These are phyloP conservation scores for Fistularia tabacaria DNA, from an alignment of 2,797 vertebrate species.

Conservation along the genomic window DNA sequence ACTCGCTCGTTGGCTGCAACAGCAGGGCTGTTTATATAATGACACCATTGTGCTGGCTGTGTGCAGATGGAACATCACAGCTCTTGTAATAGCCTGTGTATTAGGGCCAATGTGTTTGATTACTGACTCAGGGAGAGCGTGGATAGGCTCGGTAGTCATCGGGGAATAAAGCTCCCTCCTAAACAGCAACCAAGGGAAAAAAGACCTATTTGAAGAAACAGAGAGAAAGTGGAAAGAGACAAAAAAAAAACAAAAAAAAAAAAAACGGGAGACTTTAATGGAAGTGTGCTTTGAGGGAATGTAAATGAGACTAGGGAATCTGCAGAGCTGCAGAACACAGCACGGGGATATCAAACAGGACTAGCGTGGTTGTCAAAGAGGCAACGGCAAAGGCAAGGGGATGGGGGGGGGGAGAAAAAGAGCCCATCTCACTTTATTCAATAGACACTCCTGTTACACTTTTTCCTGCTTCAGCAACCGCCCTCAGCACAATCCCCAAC, in stretches of 20 bases:
- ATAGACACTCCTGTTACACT: slow-evolving; percentile 55
- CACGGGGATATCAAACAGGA: slow-evolving; percentile 69
- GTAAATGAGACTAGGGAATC: slow-evolving; percentile 74
- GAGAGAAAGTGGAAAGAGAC: slow-evolving; percentile 27
- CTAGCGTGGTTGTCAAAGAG: slow-evolving; percentile 62
- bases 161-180: slow-evolving; percentile 67
- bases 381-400: slow-evolving; percentile 48
- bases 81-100: slow-evolving; percentile 77
- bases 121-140: slow-evolving; percentile 71
- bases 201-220: slow-evolving; percentile 67
- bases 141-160: slow-evolving; percentile 66
- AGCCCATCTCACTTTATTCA: slow-evolving; percentile 60
- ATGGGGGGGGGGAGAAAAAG: slow-evolving; percentile 16
- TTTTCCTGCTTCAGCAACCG: slow-evolving; percentile 47
- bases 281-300: slow-evolving; percentile 73
- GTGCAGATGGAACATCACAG: slow-evolving; percentile 77
- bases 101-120: slow-evolving; percentile 78
- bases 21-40: slow-evolving; percentile 74
- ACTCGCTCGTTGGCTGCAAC: slow-evolving; percentile 54
- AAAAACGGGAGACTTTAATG: slow-evolving; percentile 68
- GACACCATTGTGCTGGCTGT: slow-evolving; percentile 72
- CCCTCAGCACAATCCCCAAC: slow-evolving; percentile 42
- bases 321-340: slow-evolving; percentile 70
- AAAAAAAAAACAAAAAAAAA: slow-evolving; percentile 25
- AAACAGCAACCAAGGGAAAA: slow-evolving; percentile 62